Evolutionary conservation across 2,888 invertebrate genomes (phyloP), one percentile per base, ranked within the genome.

Genomic region (Polyommatus iphigenia): DNA sequence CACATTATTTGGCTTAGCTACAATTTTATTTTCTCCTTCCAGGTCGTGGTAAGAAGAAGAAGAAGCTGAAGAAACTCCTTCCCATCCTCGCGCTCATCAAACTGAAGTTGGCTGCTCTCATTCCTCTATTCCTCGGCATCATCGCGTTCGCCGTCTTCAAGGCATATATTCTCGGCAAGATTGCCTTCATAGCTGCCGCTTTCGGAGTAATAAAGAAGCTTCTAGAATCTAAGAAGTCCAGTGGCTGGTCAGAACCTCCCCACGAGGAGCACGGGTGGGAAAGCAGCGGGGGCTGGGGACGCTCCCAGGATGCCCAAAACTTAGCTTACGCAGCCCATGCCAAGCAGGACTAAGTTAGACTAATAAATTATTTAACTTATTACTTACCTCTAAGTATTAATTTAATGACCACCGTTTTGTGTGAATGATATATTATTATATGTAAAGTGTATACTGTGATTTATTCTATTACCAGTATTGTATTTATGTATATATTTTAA

Each of bases 61-160:
- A 97, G 94, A 94, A 95, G 91, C 95, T 96, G 90, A 97, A 97
- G 95, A 96, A 96, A 80, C 95, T 97, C 85, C 93, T 97, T 85
- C 96, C 97, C 77, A 94, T 97, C 87, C 93, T 98, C 80, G 94
- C 97, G 84, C 95, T 98, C 80, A 92, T 98, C 89, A 97, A 97
- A 87, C 89, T 98, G 90, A 98, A 98, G 93, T 95, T 94, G 8
- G 96, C 97, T 72, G 96, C 96, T 18, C 94, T 98, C 79, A 95
- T 97, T 81, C 97, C 97, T 3, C 90, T 98, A 81, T 96, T 96
- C 85, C 95, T 98, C 72, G 98, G 93, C 72, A 93, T 94, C 88
- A 95, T 98, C 82, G 97, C 97, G 50, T 94, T 98, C 80, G 95
- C 97, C 46, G 97, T 97, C 76, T 96, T 98, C 95, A 98, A 98